A percentile compares a stretch with the other conserved stretches of the same genome.
phyloP scores from a whole-genome alignment of 2,888 invertebrate genomes.

The Heliconius charithonia region DNA sequence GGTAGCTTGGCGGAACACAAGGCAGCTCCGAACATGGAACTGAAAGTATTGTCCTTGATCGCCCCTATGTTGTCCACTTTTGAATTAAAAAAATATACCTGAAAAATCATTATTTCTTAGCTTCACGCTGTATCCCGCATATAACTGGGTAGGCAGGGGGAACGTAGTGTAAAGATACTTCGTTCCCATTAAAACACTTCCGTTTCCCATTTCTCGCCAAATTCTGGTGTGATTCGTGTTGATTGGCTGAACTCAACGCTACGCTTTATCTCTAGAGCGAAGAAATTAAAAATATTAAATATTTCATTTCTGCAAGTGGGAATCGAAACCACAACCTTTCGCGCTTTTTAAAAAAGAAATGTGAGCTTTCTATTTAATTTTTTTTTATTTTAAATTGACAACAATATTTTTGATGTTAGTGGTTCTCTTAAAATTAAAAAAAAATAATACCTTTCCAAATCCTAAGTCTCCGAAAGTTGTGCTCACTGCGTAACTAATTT shows the following conservation, averaged over 20 bases:
- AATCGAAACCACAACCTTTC: too few relatives aligned
- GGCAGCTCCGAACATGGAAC: constrained; percentile 85
- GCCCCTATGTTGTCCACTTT: constrained; percentile 16
- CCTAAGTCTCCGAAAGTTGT: constrained; percentile 60
- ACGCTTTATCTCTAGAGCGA: too few relatives aligned
- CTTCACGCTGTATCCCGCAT: too few relatives aligned
- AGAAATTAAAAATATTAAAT: too few relatives aligned
- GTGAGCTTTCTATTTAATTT: too few relatives aligned
- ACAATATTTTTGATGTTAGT: not conserved
- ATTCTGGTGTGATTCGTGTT: too few relatives aligned
- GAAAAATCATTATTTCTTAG: constrained; percentile 25
- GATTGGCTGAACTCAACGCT: too few relatives aligned
- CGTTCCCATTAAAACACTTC: too few relatives aligned
- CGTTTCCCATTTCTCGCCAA: too few relatives aligned
- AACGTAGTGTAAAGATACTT: not conserved
- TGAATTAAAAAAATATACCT: constrained; percentile 50
- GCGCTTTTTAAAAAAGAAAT: too few relatives aligned
- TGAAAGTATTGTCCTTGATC: constrained; percentile 58
- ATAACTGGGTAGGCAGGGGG: not conserved
- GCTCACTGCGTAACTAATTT: constrained; percentile 54
- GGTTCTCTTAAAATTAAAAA: constrained; percentile 10
- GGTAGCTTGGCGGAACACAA: constrained; percentile 75
- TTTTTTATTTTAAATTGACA: not conserved
- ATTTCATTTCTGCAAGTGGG: too few relatives aligned
- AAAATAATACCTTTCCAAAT: constrained; percentile 57